Evolutionary conservation across 2,113 vertebrate genomes (phyloP), one percentile per base, ranked within the genome.

Genomic region (Erythrocercus mccallii): DNA sequence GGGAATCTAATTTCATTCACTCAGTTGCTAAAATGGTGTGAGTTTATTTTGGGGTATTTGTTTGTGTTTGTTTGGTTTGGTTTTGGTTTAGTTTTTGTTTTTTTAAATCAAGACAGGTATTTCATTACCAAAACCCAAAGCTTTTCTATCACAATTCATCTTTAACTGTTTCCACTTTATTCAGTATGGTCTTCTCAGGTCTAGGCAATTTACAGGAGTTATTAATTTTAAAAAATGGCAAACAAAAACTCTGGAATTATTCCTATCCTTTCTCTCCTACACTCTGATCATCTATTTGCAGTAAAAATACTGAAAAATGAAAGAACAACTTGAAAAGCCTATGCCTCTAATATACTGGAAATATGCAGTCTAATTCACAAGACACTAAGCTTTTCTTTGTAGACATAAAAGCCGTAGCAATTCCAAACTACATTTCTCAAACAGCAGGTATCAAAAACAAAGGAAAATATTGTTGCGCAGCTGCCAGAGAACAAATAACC

Each of bases 351-450:
- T 68, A 74, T 23, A 37, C 17, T 56, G n/a, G 21, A 68, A 93
- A 89, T 74, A 84, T 4, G 15, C 51, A 88, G n/a, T n/a, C 17
- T 69, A 81, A 91, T 72, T 84, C 3, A 1, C 40, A 84, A 74
- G 65, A 81, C 48, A 48, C 44, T 87, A 79, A 84, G 42, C 24
- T 78, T 74, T 84, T 56, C 70, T 81, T 84, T 81, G 33, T 23
- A 70, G 47, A 66, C 3, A 1, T 66, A 79, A 85, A 87, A 90
- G 78, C 78, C 0, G 0, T 15, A 78, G 61, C 44, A 87, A 94
- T 85, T 76, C 45, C 48, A 82, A 94, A 79, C n/a, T 60, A 68
- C 50, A 60, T 90, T 91, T 87, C 53, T 85, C 78, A 90, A 96
- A 85, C 45, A 92, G 82, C 54, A 73, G 79, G 47, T 81, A 83